A percentile compares a stretch with the other conserved stretches of the same genome.
phyloP scores from a whole-genome alignment of 2,888 invertebrate species.

The Oconnorella tubifera region DNA sequence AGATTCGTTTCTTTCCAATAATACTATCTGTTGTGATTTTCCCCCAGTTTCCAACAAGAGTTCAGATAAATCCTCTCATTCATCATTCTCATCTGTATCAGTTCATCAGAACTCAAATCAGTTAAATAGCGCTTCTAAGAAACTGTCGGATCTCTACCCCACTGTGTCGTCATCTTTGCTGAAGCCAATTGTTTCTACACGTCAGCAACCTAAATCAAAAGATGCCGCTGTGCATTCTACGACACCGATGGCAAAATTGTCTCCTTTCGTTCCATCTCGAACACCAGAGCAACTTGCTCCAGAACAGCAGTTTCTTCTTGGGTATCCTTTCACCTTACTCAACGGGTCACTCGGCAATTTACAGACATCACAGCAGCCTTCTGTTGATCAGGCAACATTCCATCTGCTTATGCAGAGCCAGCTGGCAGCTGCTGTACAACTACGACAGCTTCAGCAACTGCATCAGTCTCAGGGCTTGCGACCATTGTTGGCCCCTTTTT shows the following conservation, averaged over 20 bases:
- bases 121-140: too few species aligned
- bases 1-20: too few species aligned
- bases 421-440: not conserved
- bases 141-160: not conserved
- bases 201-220: too few species aligned
- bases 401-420: slow-evolving; percentile 1
- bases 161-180: not conserved
- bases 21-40: too few species aligned
- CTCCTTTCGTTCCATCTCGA: not conserved
- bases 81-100: too few species aligned
- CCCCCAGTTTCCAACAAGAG: too few species aligned
- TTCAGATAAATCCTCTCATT: too few species aligned
- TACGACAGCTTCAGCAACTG: slow-evolving; percentile 7
- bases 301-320: not conserved
- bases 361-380: too few species aligned
- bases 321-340: not conserved
- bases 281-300: not conserved
- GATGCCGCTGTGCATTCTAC: too few species aligned
- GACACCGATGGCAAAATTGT: too few species aligned
- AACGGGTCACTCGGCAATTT: too few species aligned
- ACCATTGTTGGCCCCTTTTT: not conserved
- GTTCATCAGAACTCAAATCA: too few species aligned
- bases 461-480: not conserved
- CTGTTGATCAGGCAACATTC: not conserved
- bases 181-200: not conserved